These are phyloP conservation scores for Nomada fabriciana DNA, from an alignment of 2,888 invertebrate species.

Conservation along the genomic window DNA sequence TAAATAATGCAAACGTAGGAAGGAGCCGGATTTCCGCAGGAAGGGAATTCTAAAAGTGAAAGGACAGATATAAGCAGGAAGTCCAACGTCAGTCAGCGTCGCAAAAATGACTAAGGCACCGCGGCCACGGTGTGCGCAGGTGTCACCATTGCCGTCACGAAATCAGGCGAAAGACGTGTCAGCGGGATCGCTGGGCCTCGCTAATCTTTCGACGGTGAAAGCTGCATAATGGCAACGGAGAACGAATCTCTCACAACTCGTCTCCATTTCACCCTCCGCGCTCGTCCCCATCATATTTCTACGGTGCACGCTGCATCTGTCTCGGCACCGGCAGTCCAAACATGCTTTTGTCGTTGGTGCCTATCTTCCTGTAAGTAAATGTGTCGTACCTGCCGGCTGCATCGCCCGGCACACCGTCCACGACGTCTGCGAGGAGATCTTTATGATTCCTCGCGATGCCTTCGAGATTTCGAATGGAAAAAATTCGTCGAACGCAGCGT, in stretches of 20 bases:
- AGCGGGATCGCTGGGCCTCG: constrained; percentile 54
- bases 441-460: not conserved
- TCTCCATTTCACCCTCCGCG: constrained; percentile 11
- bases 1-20: too few relatives aligned
- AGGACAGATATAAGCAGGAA: not conserved
- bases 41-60: too few relatives aligned
- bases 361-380: constrained; percentile 69
- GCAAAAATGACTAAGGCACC: not conserved
- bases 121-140: constrained; percentile 42
- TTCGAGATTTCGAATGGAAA: constrained; percentile 1
- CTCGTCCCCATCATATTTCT: constrained; percentile 42
- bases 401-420: constrained; percentile 52
- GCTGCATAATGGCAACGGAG: constrained; percentile 62
- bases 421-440: constrained; percentile 29
- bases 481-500: too few relatives aligned
- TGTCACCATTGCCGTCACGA: constrained; percentile 25
- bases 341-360: constrained; percentile 75
- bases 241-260: constrained; percentile 64
- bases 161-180: not conserved
- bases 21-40: too few relatives aligned
- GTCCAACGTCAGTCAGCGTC: too few relatives aligned
- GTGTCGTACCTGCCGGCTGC: constrained; percentile 70
- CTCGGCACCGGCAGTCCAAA: constrained; percentile 76
- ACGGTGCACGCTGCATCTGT: constrained; percentile 71
- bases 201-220: constrained; percentile 75